Evolutionary conservation across 2,888 invertebrate genomes (phyloP), one percentile per base, ranked within the genome.

Genomic region (Protophormia terraenovae): DNA sequence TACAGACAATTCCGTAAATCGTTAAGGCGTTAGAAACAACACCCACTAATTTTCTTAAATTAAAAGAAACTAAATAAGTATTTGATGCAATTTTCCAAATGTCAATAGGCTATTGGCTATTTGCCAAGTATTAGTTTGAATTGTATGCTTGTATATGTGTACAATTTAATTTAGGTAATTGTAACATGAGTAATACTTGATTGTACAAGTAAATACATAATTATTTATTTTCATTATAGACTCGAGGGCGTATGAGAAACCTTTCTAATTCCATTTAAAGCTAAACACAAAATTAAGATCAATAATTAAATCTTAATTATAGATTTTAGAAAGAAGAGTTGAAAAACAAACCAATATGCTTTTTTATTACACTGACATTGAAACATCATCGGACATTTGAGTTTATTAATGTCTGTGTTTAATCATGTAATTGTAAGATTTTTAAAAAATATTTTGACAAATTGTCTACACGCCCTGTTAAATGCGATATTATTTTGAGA

Each of bases 21-120:
- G 80, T 62, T 77, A 62, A 83, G 86, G 83, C 86, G 83, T 86
- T 86, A 83, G 27, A 69, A 83, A 53, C 80, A 76, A 86, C 86
- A 62, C 86, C 83, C 86, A 78, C 86, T 27, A 73, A 72, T 80
- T 71, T 73, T 64, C 73, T 72, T 53, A 50, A 64, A 62, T 64
- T 47, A 60, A 69, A 78, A 78, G 5, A n/a, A n/a, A n/a, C n/a
- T n/a, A n/a, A n/a, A n/a, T 58, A 41, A 14, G 3, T 22, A 45
- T 67, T 81, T 47, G 10, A 47, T 64, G 41, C 58, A 79, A 71
- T 85, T 82, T 78, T 71, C 50, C 58, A 85, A 82, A 82, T 85
- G 85, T 85, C 85, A 85, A 82, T 85, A 75, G 75, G 55, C 85
- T 78, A 71, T 78, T 73, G 75, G 82, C 75, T 75, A 71, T 75